Evolutionary conservation across 2,797 vertebrate genomes (phyloP), one percentile per base, ranked within the genome.

Genomic region (Intellagama lesueurii): DNA sequence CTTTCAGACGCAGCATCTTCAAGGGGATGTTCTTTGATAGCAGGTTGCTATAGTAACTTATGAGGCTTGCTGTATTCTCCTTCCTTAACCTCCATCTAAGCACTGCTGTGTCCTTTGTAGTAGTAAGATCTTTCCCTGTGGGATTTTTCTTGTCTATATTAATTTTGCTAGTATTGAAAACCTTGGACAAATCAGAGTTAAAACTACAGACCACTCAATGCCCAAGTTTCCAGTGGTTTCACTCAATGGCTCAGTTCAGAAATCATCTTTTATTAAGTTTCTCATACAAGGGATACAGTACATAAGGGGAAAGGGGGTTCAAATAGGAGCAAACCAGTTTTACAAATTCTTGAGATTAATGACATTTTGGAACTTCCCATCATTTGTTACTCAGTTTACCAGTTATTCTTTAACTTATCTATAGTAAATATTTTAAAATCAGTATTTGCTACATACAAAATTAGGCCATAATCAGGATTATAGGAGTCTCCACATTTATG

Each of bases 11-110:
- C 94, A 95, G 88, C 95, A 94, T 97, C 96, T 96, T 93, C 32
- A 96, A 96, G 96, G 88, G 49, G 94, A 94, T 96, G 92, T 68
- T 22, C 94, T 92, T 97, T 96, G 96, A 97, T 96, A 97, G 95
- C 83, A 17, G 90, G 97, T 98, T 98, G 96, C 97, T 94, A 96
- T 95, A 97, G 98, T 92, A 98, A 98, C 97, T 5, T 92, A 91
- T 80, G 90, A 95, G 91, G 91, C 90, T 95, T 94, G 82, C 89
- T 87, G 44, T 56, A 70, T 93, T 94, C 88, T 91, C 92, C 86
- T 6, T 19, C 91, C 91, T 88, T 81, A 94, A 64, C 87, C 88
- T 91, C 84, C 60, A 73, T 95, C 92, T 94, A 77, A 97, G 86
- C 94, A 93, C 92, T 88, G 84, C 89, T 87, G 91, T 93, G 77